A percentile compares a stretch with the other conserved stretches of the same genome.
Conservation (phyloP, 53 echinoderm and acorn worm genomes). For the Henricia sp. region DNA sequence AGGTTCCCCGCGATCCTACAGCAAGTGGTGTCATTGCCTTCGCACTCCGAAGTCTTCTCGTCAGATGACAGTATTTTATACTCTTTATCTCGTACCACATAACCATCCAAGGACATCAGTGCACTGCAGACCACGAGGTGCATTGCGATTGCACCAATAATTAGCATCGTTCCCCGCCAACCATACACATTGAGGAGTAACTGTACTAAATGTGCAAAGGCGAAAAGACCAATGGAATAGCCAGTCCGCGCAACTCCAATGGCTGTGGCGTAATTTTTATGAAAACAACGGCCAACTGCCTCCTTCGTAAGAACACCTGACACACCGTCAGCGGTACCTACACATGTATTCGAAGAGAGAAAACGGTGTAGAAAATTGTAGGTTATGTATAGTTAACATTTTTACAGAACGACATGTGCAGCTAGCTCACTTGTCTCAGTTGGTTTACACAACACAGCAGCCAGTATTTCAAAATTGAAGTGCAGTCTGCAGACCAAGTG, state of each 20-base stretch:
- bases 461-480: too few relatives aligned
- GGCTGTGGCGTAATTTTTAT: conserved; percentile 10
- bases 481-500: too few relatives aligned
- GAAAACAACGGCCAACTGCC: not conserved
- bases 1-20: too few relatives aligned
- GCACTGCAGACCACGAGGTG: not conserved
- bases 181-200: not conserved
- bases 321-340: not conserved
- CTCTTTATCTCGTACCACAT: not conserved
- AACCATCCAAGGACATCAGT: not conserved
- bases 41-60: not conserved
- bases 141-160: not conserved
- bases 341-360: too few relatives aligned
- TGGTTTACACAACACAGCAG: too few relatives aligned
- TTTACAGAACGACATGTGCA: too few relatives aligned
- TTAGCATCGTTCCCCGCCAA: conserved; percentile 19
- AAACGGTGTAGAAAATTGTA: too few relatives aligned
- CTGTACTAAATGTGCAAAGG: not conserved
- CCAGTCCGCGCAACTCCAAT: conserved; percentile 24
- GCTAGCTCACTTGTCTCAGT: too few relatives aligned
- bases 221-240: not conserved
- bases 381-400: too few relatives aligned
- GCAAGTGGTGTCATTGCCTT: not conserved
- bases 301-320: too few relatives aligned
- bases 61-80: not conserved